phyloP scores from a whole-genome alignment of 2,113 vertebrate species.

The Siniperca chuatsi region DNA sequence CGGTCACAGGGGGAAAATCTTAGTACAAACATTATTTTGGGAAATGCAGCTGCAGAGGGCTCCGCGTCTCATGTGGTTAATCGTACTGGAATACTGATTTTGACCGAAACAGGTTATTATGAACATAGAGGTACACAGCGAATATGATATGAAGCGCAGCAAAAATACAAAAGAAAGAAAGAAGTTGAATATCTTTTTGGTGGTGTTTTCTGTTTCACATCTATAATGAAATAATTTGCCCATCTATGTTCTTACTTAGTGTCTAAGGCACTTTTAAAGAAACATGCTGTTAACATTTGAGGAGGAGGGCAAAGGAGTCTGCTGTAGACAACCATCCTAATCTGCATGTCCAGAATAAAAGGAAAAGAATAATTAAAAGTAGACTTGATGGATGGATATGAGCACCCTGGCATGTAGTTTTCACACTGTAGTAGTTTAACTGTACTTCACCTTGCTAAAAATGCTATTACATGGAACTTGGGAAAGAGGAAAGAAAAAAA shows the following conservation, averaged over 20 bases:
- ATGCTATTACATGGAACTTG: background rate
- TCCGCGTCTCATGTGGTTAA: conserved; percentile 78
- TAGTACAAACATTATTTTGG: background rate
- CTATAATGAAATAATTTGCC: conserved; percentile 21
- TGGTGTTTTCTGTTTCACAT: conserved; percentile 26
- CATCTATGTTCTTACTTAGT: conserved; percentile 90
- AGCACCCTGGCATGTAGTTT: background rate
- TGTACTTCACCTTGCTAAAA: background rate
- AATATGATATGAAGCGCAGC: conserved; percentile 86
- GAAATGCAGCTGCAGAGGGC: conserved; percentile 61
- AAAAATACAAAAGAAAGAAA: conserved; percentile 78
- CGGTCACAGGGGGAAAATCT: background rate
- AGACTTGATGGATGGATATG: background rate
- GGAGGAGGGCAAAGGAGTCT: conserved; percentile 30
- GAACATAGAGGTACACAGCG: conserved; percentile 84
- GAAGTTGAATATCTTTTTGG: conserved; percentile 41
- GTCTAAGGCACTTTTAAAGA: conserved; percentile 97
- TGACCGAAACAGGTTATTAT: conserved; percentile 85
- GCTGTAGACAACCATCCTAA: conserved; percentile 20
- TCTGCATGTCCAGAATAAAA: conserved; percentile 26
- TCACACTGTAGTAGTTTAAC: conserved; percentile 5
- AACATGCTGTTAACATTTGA: conserved; percentile 82
- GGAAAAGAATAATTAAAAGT: background rate
- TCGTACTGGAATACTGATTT: conserved; percentile 86
- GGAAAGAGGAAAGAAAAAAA: background rate